Evolutionary conservation across 2,888 invertebrate species (phyloP).

Genomic region (Caenorhabditis sp.): DNA sequence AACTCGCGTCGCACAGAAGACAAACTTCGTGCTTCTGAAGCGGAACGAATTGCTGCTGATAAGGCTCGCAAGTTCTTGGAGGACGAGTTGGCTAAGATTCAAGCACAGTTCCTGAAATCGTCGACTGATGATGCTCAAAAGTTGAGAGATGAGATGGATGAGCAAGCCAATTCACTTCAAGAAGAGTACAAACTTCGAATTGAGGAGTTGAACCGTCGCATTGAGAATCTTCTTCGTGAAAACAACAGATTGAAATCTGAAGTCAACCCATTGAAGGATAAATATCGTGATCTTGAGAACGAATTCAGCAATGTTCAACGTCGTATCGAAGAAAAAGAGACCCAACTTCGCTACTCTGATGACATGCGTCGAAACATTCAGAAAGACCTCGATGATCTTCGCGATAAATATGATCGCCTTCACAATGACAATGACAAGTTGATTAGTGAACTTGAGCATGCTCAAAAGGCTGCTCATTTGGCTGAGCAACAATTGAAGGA

Average conservation of each 20-base stretch:
- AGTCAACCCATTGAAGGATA: conserved; percentile 59
- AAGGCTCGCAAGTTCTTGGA: conserved; percentile 67
- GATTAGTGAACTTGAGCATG: conserved; percentile 49
- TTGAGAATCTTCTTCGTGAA: conserved; percentile 63
- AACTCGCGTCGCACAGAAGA: conserved; percentile 64
- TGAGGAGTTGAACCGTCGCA: conserved; percentile 65
- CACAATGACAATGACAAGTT: conserved; percentile 58
- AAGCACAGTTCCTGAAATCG: conserved; percentile 64
- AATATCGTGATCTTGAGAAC: conserved; percentile 66
- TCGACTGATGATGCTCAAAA: conserved; percentile 64
- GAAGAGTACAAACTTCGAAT: conserved; percentile 68
- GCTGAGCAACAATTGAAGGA: conserved; percentile 66
- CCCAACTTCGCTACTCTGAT: conserved; percentile 50
- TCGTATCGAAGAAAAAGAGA: conserved; percentile 64
- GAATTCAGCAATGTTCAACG: conserved; percentile 61
- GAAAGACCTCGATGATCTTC: conserved; percentile 57
- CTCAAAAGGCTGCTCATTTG: conserved; percentile 51
- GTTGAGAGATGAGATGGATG: conserved; percentile 67
- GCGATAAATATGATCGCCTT: conserved; percentile 55
- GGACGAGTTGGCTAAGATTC: conserved; percentile 66
- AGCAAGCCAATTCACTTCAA: conserved; percentile 62
- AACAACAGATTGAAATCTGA: conserved; percentile 65
- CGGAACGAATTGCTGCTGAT: conserved; percentile 63
- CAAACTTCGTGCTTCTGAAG: conserved; percentile 61
- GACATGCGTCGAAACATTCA: conserved; percentile 51